Evolutionary conservation across 1,140 invertebrate genomes (phyloP), one percentile per base, ranked within the genome.

Genomic region (Helicoverpa zea): DNA sequence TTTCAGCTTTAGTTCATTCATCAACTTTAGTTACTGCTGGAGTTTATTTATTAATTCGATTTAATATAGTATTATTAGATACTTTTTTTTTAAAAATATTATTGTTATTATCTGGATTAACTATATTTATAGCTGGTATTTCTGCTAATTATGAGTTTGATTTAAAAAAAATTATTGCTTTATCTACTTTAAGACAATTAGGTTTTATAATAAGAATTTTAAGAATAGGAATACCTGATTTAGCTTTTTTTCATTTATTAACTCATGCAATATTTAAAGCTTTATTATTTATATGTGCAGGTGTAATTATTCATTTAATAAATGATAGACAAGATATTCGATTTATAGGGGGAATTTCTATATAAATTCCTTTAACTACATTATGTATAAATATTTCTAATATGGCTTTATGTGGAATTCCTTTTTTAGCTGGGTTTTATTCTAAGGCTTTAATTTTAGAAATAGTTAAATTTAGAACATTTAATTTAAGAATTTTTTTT

Each of bases 1-100:
- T 97, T 83, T 97, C 97, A 64, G 95, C 97, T 66, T 96, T 97
- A 94, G 96, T 97, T 90, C 96, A 97, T 96, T 97, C 97, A 83
- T 97, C 97, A 43, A 97, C 97, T 81, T 96, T 97, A 87, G 97
- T 97, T 0, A 97, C 97, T 49, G 96, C 96, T 0, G 97, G 97
- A 0, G 95, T 97, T 82, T 97, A 97, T 96, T 68, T 68, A 68
- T 68, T 68, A 18, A 49, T 68, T 68, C 64, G 64, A 18, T 68
- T 68, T 68, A 68, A 68, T 68, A 2, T 18, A 49, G 49, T 68
- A 49, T 68, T 68, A 68, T 10, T 68, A 2, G 18, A 49, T 95
- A 86, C 81, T 56, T 85, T 79, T 84, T 83, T 89, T 87, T 86
- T 86, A 66, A 86, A 90, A 56, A 83, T 89, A 81, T 88, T 95